Evolutionary conservation across 2,113 vertebrate species (phyloP).

Genomic region (Zapus hudsonius): DNA sequence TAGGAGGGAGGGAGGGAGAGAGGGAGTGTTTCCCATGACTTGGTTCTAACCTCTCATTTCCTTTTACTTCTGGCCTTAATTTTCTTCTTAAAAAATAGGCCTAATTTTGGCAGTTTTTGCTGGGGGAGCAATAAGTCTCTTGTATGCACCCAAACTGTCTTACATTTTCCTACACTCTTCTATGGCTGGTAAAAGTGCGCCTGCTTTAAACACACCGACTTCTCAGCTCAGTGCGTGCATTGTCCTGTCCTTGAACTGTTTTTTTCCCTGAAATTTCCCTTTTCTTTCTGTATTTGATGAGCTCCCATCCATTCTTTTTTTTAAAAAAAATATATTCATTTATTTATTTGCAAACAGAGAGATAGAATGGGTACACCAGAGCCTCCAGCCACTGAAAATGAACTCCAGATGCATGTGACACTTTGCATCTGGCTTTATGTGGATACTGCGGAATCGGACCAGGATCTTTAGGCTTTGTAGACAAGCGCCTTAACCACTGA

Average conservation of each 20-base stretch:
- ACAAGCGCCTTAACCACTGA: no score
- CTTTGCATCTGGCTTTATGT: no score
- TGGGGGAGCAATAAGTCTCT: neutral
- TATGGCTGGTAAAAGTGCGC: neutral
- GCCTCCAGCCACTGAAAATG: no score
- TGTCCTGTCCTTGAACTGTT: neutral
- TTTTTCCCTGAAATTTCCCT: neutral
- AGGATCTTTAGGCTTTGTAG: no score
- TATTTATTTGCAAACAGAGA: no score
- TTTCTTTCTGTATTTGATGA: neutral
- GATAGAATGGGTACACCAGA: no score
- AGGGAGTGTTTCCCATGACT: neutral
- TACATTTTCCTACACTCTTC: neutral
- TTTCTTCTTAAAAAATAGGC: constrained; percentile 5
- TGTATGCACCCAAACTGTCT: neutral
- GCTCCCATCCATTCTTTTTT: neutral
- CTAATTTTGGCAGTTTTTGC: neutral
- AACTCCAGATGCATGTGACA: no score
- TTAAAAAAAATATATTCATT: no score
- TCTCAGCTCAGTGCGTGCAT: neutral
- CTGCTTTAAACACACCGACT: neutral
- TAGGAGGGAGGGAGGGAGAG: no score
- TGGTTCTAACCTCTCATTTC: neutral
- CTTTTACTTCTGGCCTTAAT: neutral
- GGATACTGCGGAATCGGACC: no score